A percentile compares a stretch with the other conserved stretches of the same genome.
Conservation (phyloP, 1,140 invertebrate genomes). For the Musca domestica region DNA sequence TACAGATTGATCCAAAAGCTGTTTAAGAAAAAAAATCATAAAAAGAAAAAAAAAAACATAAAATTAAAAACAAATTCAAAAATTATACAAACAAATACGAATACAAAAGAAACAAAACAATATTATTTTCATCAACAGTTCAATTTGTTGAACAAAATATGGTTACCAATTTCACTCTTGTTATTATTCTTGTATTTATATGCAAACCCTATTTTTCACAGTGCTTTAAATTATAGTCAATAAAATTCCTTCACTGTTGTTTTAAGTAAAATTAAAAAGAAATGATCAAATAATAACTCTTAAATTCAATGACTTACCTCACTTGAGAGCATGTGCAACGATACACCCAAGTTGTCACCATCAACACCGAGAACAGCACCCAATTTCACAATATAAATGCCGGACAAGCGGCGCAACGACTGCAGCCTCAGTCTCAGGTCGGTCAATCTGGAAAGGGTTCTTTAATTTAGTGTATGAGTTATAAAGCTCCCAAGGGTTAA, state of each 20-base stretch:
- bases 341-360: constrained; percentile 53
- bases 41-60: constrained; percentile 28
- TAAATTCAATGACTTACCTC: constrained; percentile 53
- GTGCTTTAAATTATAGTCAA: too few relatives aligned
- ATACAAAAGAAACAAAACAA: constrained; percentile 32
- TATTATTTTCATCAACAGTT: too few relatives aligned
- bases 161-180: constrained; percentile 20
- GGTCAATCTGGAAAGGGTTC: constrained; percentile 61
- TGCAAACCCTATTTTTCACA: not conserved
- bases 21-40: constrained; percentile 45
- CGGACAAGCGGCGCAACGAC: constrained; percentile 70
- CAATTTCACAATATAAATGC: constrained; percentile 74
- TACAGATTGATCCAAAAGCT: constrained; percentile 63
- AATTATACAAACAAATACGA: constrained; percentile 37
- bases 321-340: constrained; percentile 56
- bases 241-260: too few relatives aligned
- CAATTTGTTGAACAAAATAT: not conserved
- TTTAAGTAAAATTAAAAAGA: too few relatives aligned
- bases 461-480: constrained; percentile 50
- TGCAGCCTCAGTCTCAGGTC: constrained; percentile 71
- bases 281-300: too few relatives aligned
- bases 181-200: constrained; percentile 29
- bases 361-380: constrained; percentile 70
- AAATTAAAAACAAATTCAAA: constrained; percentile 27
- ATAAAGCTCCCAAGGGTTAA: constrained; percentile 32